Percentiles rank a stretch among this genome's conserved stretches.
These are phyloP conservation scores for Acanthis flammea DNA, from an alignment of 2,797 vertebrate species.

Conservation along the genomic window DNA sequence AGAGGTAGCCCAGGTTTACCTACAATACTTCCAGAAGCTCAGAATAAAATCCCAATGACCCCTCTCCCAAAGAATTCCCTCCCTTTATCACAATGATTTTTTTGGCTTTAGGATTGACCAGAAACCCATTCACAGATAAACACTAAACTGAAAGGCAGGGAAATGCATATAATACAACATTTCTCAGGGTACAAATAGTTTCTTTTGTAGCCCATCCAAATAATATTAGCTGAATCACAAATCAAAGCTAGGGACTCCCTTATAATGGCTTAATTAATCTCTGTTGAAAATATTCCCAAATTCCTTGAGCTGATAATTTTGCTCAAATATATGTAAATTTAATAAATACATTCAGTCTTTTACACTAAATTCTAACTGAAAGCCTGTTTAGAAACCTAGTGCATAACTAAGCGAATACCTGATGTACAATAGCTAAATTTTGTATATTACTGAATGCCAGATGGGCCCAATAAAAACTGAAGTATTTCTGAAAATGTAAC, in stretches of 20 bases:
- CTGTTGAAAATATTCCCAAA: neutral
- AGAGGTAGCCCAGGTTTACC: slow-evolving; percentile 47
- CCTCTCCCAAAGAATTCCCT: slow-evolving; percentile 46
- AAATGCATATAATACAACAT: slow-evolving; percentile 9
- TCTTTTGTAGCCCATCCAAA: neutral
- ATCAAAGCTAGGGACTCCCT: slow-evolving; percentile 27
- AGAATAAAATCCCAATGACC: slow-evolving; percentile 74
- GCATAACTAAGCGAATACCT: neutral
- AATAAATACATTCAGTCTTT: neutral
- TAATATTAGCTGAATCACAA: slow-evolving; percentile 13
- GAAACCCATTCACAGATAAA: slow-evolving; percentile 26
- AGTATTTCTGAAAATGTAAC: neutral
- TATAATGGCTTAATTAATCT: neutral
- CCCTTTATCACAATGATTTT: slow-evolving; percentile 14
- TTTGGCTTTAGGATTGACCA: neutral
- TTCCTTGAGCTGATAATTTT: neutral
- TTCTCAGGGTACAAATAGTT: neutral
- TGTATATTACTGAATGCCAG: neutral
- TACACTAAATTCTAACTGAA: neutral
- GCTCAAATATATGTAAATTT: neutral
- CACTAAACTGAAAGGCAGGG: neutral
- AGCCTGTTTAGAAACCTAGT: neutral
- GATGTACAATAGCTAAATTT: neutral
- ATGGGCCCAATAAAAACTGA: neutral
- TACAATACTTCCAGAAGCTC: slow-evolving; percentile 69